Percentiles rank a stretch among this genome's conserved stretches.
These are phyloP conservation scores for Baryphthengus martii DNA, from an alignment of 2,113 vertebrate genomes.

Conservation along the genomic window DNA sequence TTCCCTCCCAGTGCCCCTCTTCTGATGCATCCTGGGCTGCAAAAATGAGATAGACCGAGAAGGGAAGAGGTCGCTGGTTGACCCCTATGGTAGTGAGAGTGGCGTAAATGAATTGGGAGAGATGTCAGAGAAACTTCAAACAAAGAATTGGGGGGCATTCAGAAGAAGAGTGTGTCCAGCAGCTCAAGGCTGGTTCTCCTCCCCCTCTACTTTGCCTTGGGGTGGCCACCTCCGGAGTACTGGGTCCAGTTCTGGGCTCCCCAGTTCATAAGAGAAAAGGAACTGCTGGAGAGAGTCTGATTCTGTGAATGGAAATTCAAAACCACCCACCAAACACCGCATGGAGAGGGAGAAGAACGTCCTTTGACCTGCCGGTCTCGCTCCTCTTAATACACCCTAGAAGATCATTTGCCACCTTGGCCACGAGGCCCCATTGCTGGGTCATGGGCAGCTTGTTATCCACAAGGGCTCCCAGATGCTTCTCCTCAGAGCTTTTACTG, in stretches of 20 bases:
- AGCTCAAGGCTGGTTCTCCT: too few relatives aligned
- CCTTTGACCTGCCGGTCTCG: neutral
- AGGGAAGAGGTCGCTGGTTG: neutral
- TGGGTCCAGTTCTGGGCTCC: too few relatives aligned
- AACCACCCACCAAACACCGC: accelerated
- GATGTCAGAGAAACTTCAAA: neutral
- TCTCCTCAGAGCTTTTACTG: neutral
- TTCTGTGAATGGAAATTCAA: too few relatives aligned
- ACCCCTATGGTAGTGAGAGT: neutral
- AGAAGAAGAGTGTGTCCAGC: too few relatives aligned
- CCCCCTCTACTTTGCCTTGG: too few relatives aligned
- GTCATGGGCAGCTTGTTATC: neutral
- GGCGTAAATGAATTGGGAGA: neutral
- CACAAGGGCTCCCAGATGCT: neutral
- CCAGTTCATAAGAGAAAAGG: too few relatives aligned
- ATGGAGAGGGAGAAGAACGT: neutral
- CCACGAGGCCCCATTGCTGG: neutral
- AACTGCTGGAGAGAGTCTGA: too few relatives aligned
- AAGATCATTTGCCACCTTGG: neutral
- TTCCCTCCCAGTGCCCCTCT: neutral
- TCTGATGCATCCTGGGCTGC: neutral
- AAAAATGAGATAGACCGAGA: neutral
- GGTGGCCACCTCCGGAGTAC: too few relatives aligned
- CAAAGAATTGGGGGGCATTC: neutral
- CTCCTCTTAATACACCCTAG: neutral